Base-by-base conservation (phyloP, 2,113 vertebrate species). In the Morone chrysops region DNA sequence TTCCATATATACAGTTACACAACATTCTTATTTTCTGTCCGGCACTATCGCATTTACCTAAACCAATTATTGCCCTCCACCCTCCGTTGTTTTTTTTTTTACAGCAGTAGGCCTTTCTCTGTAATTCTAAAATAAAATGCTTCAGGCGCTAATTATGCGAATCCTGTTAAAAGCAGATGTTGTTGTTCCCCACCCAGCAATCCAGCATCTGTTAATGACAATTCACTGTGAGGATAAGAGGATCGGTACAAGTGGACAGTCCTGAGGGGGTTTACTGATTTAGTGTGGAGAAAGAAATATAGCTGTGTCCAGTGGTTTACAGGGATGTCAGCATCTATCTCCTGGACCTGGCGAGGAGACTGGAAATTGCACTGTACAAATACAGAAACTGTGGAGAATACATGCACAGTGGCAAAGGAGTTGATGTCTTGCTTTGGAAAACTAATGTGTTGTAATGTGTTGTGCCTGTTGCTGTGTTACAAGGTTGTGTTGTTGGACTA, bases 271-370 rank as follows among this genome's bases (percentile, higher is more conserved):
- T 48, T 25, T 48, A 62, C 6, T 38, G 59, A 0, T 63, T 81
- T 20, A 54, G 56, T 45, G 63, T 41, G 31, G 41, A 66, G 40
- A 63, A 63, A 73, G 56, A 57, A n/a, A 61, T 69, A 60, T 12
- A 75, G 59, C 69, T 17, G 54, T n/a, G 25, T 70, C 0, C 31
- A 41, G 1, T 9, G 54, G 63, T 78, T 81, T 66, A 50, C 9
- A 0, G n/a, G 4, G 22, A 51, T 79, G 41, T 84, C 65, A 71
- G 48, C 63, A 70, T 56, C 0, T 8, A 36, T 61, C 40, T 70
- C 40, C 36, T 66, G 20, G 67, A 70, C 16, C 43, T 5, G 6
- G 14, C 9, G 4, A 56, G 20, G 5, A 69, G 20, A 69, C 71
- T 36, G 54, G 22, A 47, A 48, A 48, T 1, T 38, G 6, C 16